These are phyloP conservation scores for Marronus borbonicus DNA, from an alignment of 2,888 invertebrate species.

Conservation along the genomic window DNA sequence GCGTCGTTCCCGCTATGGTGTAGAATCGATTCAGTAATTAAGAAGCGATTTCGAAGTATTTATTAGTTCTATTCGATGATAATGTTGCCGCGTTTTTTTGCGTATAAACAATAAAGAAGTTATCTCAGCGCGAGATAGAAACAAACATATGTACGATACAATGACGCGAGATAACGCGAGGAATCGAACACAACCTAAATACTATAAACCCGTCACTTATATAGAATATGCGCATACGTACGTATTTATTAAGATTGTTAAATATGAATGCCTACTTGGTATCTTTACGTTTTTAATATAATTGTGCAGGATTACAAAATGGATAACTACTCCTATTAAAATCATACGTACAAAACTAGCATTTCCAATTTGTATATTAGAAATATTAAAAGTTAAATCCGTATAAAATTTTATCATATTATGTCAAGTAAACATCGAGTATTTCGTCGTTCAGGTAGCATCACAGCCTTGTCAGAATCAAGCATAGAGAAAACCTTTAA, in stretches of 20 bases:
- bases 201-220: slow-evolving; percentile 20
- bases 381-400: too few relatives aligned
- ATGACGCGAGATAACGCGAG: slow-evolving; percentile 27
- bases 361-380: too few relatives aligned
- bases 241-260: not conserved
- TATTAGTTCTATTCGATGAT: slow-evolving; percentile 35
- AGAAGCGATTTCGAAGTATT: slow-evolving; percentile 36
- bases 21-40: slow-evolving; percentile 27
- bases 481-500: too few relatives aligned
- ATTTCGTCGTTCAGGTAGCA: too few relatives aligned
- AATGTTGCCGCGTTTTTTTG: slow-evolving; percentile 32
- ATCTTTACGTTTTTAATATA: too few relatives aligned
- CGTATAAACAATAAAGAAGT: slow-evolving; percentile 38
- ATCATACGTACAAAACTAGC: too few relatives aligned
- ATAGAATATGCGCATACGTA: not conserved
- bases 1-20: slow-evolving; percentile 5
- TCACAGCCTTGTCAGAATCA: too few relatives aligned
- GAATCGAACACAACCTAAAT: slow-evolving; percentile 47
- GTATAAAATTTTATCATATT: too few relatives aligned
- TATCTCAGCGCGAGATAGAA: slow-evolving; percentile 29
- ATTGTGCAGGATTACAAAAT: too few relatives aligned
- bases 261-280: not conserved
- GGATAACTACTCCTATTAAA: too few relatives aligned
- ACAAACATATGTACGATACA: slow-evolving; percentile 19
- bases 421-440: too few relatives aligned